These are phyloP conservation scores for Ophthalmolycus amberensis DNA, from an alignment of 2,113 vertebrate genomes.

Conservation along the genomic window DNA sequence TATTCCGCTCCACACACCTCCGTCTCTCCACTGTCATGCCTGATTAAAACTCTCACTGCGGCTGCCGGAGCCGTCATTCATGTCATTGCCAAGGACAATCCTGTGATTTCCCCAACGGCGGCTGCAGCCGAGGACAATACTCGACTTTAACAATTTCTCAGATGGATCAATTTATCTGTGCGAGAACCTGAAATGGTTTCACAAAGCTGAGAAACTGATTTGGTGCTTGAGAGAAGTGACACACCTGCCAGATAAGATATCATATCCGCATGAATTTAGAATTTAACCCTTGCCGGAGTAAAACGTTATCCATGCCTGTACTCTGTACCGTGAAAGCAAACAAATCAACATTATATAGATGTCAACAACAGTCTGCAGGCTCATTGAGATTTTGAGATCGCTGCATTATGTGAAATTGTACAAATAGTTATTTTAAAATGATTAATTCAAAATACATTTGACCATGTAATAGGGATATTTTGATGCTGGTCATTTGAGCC, in stretches of 20 bases:
- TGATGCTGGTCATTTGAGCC: not conserved
- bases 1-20: conserved; percentile 53
- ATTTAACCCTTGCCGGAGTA: conserved; percentile 38
- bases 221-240: conserved; percentile 46
- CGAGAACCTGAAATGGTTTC: conserved; percentile 56
- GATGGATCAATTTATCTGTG: conserved; percentile 72
- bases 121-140: conserved; percentile 64
- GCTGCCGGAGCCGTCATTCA: conserved; percentile 70
- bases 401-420: not conserved
- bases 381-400: not conserved
- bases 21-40: conserved; percentile 53
- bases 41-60: conserved; percentile 73
- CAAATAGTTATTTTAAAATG: not conserved
- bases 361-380: not conserved
- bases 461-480: not conserved
- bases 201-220: conserved; percentile 60
- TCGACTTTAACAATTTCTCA: conserved; percentile 70
- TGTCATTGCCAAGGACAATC: conserved; percentile 71
- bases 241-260: conserved; percentile 64
- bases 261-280: conserved; percentile 46
- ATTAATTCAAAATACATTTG: not conserved
- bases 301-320: not conserved
- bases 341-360: not conserved
- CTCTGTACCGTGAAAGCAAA: not conserved
- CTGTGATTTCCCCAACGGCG: conserved; percentile 78